These are phyloP conservation scores for Noturus placidus DNA, from an alignment of 2,113 vertebrate genomes.

Conservation along the genomic window DNA sequence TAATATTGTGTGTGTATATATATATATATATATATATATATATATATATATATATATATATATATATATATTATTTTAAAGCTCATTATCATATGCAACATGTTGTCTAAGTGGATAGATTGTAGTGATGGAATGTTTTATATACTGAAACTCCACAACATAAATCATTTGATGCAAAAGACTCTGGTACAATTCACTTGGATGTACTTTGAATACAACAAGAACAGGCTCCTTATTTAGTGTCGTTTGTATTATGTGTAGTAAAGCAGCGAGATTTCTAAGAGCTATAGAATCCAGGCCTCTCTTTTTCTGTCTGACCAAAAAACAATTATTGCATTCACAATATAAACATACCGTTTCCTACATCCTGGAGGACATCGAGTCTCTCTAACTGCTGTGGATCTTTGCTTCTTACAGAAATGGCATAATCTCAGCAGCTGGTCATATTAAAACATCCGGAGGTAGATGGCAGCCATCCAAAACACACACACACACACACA, in stretches of 20 bases:
- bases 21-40: too few relatives aligned
- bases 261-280: background rate
- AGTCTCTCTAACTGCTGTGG: background rate
- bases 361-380: background rate
- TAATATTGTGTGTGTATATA: too few relatives aligned
- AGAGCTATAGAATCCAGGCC: background rate
- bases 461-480: slow-evolving; percentile 25
- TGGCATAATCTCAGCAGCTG: background rate
- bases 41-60: too few relatives aligned
- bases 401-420: background rate
- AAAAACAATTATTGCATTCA: background rate
- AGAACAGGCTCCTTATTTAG: background rate
- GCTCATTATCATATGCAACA: background rate
- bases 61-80: background rate
- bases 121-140: background rate
- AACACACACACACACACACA: slow-evolving; percentile 16
- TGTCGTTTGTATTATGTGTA: background rate
- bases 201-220: background rate
- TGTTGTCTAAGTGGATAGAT: background rate
- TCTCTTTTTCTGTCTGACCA: background rate
- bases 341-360: background rate
- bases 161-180: background rate
- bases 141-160: background rate
- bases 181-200: background rate
- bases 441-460: slow-evolving; percentile 8